A percentile compares a stretch with the other conserved stretches of the same genome.
Evolutionary conservation across 2,888 invertebrate genomes (phyloP).

Genomic region (Spisula solida): DNA sequence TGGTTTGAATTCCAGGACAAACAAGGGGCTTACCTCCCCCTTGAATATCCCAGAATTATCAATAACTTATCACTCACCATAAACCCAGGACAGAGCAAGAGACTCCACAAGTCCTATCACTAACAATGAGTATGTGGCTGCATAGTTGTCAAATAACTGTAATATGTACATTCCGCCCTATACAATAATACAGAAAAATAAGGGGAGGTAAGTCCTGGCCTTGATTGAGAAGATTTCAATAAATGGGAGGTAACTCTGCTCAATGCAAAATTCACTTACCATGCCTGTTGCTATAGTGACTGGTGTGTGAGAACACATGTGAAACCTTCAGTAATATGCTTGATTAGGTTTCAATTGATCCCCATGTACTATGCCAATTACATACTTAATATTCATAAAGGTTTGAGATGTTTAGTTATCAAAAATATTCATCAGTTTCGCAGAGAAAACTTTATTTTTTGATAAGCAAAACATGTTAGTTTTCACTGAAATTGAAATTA

Average conservation of each 20-base stretch:
- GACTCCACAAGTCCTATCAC: slow-evolving; percentile 90
- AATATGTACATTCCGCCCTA: slow-evolving; percentile 88
- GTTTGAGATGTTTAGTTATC: not conserved
- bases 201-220: slow-evolving; percentile 49
- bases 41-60: not conserved
- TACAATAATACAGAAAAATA: slow-evolving; percentile 68
- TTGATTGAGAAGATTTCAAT: slow-evolving; percentile 1
- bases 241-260: slow-evolving; percentile 38
- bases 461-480: not conserved
- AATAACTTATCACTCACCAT: slow-evolving; percentile 86
- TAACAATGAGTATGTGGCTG: slow-evolving; percentile 89
- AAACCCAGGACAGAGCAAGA: slow-evolving; percentile 88
- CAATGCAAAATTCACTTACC: slow-evolving; percentile 41
- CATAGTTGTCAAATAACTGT: slow-evolving; percentile 88
- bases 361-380: not conserved
- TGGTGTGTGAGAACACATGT: not conserved
- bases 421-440: not conserved
- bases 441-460: not conserved
- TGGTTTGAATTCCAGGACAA: slow-evolving; percentile 11
- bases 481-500: not conserved
- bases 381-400: not conserved
- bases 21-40: slow-evolving; percentile 38
- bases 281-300: slow-evolving; percentile 6
- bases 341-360: not conserved
- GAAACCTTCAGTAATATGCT: not conserved